These are phyloP conservation scores for Cephalotes varians DNA, from an alignment of 2,888 invertebrate genomes.

Conservation along the genomic window DNA sequence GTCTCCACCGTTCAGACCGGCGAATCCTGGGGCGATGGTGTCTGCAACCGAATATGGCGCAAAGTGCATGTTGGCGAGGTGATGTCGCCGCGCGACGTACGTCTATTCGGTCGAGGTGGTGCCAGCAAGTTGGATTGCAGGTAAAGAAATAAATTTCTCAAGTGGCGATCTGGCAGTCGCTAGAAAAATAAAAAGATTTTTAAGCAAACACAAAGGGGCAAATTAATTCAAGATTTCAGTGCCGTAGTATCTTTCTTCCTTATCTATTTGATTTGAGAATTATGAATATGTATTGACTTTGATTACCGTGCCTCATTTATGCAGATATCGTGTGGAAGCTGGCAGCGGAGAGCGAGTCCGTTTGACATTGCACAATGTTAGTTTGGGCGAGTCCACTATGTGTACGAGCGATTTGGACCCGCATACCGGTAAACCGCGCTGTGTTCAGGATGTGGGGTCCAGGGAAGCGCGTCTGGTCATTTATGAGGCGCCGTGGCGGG, in stretches of 20 bases:
- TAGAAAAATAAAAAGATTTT: neutral
- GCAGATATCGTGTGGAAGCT: slow-evolving; percentile 92
- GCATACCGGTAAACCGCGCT: slow-evolving; percentile 90
- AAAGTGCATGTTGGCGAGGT: slow-evolving; percentile 89
- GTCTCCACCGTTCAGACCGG: slow-evolving; percentile 93
- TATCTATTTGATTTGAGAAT: neutral
- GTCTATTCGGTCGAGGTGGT: slow-evolving; percentile 94
- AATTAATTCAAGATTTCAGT: neutral
- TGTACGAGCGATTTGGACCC: slow-evolving; percentile 91
- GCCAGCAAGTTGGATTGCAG: slow-evolving; percentile 91
- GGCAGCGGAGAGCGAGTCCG: slow-evolving; percentile 89
- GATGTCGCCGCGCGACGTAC: slow-evolving; percentile 90
- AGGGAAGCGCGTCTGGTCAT: slow-evolving; percentile 87
- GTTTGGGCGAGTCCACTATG: slow-evolving; percentile 89
- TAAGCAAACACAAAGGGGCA: neutral
- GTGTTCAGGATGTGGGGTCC: slow-evolving; percentile 83
- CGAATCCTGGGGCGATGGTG: slow-evolving; percentile 87
- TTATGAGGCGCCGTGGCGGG: slow-evolving; percentile 91
- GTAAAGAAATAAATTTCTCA: neutral
- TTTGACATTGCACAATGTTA: slow-evolving; percentile 90
- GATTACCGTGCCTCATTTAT: slow-evolving; percentile 86
- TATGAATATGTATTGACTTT: neutral
- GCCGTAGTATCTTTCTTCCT: neutral
- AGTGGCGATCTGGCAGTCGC: neutral
- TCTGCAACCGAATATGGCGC: slow-evolving; percentile 89